Conservation (phyloP, 2,113 vertebrate genomes). For the Budorcas taxicolor region DNA sequence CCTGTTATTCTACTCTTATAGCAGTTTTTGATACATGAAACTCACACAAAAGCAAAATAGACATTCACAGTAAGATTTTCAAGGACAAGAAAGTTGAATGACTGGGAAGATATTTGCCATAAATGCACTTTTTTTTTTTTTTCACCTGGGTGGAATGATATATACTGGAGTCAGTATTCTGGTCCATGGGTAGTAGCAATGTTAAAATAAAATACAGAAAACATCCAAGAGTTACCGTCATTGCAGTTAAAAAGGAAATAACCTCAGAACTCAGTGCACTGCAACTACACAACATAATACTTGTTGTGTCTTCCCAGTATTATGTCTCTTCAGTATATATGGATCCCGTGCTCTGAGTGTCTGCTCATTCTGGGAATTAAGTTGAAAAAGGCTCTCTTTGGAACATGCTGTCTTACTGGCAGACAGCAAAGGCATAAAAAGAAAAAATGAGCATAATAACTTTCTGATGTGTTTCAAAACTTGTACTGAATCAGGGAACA, state of each 20-base stretch:
- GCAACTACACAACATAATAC: not conserved
- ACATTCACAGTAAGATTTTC: not conserved
- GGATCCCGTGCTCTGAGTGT: accelerated
- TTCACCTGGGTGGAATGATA: not conserved
- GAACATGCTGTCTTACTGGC: not conserved
- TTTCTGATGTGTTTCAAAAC: not conserved
- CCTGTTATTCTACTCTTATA: not conserved
- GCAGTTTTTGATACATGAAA: not conserved
- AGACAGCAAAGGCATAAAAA: not conserved
- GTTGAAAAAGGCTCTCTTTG: not conserved
- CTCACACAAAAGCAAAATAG: not conserved
- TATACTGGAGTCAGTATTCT: not conserved
- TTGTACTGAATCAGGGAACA: no score
- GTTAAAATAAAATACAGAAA: not conserved
- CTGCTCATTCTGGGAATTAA: not conserved
- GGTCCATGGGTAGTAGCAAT: not conserved
- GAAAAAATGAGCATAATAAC: not conserved
- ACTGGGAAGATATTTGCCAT: not conserved
- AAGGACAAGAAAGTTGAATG: not conserved
- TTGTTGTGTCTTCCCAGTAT: not conserved
- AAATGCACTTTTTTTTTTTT: not conserved
- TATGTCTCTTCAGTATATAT: not conserved
- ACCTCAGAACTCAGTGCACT: not conserved
- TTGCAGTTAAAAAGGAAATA: not conserved
- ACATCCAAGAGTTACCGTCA: not conserved